Conservation (phyloP, 1,140 invertebrate genomes). For the Drosophila serrata region DNA sequence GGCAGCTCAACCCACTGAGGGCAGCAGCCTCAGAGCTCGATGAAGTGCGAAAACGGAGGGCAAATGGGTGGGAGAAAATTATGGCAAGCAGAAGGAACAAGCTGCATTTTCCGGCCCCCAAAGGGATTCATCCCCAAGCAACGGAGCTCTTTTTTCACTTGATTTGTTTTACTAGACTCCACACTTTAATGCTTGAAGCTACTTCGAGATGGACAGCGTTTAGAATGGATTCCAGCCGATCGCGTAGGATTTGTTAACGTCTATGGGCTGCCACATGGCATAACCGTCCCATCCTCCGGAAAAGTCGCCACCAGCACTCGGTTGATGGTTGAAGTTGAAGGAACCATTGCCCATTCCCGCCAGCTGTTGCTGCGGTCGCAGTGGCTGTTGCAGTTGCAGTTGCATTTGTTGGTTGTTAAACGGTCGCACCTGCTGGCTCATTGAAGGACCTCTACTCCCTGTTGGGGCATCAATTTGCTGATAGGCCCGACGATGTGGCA, state of each 20-base stretch:
- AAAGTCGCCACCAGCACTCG: not conserved
- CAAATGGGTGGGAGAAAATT: constrained; percentile 45
- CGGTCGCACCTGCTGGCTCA: not conserved
- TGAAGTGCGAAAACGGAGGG: constrained; percentile 44
- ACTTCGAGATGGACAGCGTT: not conserved
- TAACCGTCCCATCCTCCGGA: constrained; percentile 39
- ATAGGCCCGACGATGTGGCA: not conserved
- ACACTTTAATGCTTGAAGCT: not conserved
- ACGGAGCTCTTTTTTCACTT: not conserved
- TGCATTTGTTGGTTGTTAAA: not conserved
- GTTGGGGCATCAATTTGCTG: too few relatives aligned
- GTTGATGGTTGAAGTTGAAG: not conserved
- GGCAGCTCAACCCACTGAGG: not conserved
- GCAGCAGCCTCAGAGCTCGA: constrained; percentile 6
- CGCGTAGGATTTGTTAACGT: constrained; percentile 26
- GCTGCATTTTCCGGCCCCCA: constrained; percentile 6
- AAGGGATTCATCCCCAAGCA: not conserved
- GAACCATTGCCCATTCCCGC: constrained; percentile 1
- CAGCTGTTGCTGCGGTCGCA: constrained; percentile 4
- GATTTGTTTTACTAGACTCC: not conserved
- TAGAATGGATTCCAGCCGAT: constrained; percentile 17
- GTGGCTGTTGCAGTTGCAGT: not conserved
- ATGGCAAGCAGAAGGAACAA: constrained; percentile 15
- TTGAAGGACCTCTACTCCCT: not conserved
- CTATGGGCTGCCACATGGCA: constrained; percentile 30